phyloP scores from a whole-genome alignment of 2,797 vertebrate genomes.

The Pangasius larnaudii region DNA sequence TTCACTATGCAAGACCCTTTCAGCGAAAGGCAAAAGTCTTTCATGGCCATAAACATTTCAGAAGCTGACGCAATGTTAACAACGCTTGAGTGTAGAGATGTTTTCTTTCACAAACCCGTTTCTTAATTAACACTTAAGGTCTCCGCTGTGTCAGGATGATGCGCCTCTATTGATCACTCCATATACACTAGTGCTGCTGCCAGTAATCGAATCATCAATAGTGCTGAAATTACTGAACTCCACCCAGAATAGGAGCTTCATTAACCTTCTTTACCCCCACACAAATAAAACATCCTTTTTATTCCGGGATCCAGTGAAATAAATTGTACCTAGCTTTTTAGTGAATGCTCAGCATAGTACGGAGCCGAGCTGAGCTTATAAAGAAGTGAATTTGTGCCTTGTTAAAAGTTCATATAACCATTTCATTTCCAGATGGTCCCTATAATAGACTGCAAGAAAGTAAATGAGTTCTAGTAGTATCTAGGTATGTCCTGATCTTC shows the following conservation, averaged over 20 bases:
- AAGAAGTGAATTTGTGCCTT: constrained; percentile 25
- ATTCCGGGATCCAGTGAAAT: constrained; percentile 7
- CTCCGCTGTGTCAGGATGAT: constrained; percentile 48
- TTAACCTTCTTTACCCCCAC: constrained; percentile 55
- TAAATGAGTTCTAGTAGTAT: background rate
- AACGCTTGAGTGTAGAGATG: constrained; percentile 29
- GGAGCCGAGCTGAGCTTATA: constrained; percentile 7
- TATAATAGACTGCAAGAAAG: background rate
- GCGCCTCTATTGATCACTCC: constrained; percentile 52
- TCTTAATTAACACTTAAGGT: constrained; percentile 55
- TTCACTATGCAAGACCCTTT: constrained; percentile 16
- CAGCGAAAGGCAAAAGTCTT: constrained; percentile 3
- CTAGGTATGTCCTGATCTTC: background rate
- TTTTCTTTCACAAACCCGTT: constrained; percentile 45
- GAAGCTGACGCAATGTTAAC: constrained; percentile 40
- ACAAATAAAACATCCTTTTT: constrained; percentile 45
- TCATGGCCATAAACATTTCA: constrained; percentile 41
- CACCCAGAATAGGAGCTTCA: constrained; percentile 50
- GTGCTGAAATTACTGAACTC: constrained; percentile 56
- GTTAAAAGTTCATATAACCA: constrained; percentile 9
- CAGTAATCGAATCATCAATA: constrained; percentile 59
- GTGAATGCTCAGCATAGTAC: constrained; percentile 6
- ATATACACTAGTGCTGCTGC: constrained; percentile 41
- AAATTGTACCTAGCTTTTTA: constrained; percentile 18
- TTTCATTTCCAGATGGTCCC: background rate